Evolutionary conservation across 2,797 vertebrate genomes (phyloP), one percentile per base, ranked within the genome.

Genomic region (Gambelia wislizenii): DNA sequence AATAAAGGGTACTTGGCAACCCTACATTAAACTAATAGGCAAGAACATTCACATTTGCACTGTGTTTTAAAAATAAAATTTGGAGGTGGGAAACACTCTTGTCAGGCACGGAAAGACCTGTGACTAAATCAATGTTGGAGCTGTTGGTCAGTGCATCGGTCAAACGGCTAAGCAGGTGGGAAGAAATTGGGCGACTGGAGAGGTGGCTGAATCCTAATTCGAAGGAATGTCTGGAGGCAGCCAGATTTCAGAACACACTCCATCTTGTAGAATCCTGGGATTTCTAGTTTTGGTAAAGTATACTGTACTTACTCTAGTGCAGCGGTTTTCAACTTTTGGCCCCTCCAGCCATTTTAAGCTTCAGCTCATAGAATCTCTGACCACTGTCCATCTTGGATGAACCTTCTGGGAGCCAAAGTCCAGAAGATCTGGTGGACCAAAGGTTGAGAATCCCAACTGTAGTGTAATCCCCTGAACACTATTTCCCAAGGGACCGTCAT

Each of bases 171-270:
- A 64, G 61, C 25, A 7, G 36, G 2, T 18, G 36, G 18, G 36
- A 22, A 22, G 70, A 8, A 20, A 74, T n/a, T n/a, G n/a, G n/a
- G n/a, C n/a, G n/a, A n/a, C n/a, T n/a, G n/a, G n/a, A 8, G 6
- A 8, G 2, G 1, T 4, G 10, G n/a, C 1, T 13, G 16, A 14
- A 14, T n/a, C n/a, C 14, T 4, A 0, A 6, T 36, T 14, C 69
- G 5, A 36, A 18, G 69, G 14, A 16, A 72, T 16, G 3, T 1
- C 13, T 36, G n/a, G 18, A 36, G 14, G n/a, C n/a, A 1, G 13
- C n/a, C 33, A 5, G 1, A 36, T 5, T 25, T 33, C n/a, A 36
- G 69, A 70, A 42, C 27, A 25, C 22, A 25, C 56, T 59, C 8
- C 25, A 6, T 64, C 27, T 25, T 16, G n/a, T 33, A 2, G 33